A percentile compares a stretch with the other conserved stretches of the same genome.
Evolutionary conservation across 2,888 invertebrate species (phyloP).

Genomic region (Volucella inanis): DNA sequence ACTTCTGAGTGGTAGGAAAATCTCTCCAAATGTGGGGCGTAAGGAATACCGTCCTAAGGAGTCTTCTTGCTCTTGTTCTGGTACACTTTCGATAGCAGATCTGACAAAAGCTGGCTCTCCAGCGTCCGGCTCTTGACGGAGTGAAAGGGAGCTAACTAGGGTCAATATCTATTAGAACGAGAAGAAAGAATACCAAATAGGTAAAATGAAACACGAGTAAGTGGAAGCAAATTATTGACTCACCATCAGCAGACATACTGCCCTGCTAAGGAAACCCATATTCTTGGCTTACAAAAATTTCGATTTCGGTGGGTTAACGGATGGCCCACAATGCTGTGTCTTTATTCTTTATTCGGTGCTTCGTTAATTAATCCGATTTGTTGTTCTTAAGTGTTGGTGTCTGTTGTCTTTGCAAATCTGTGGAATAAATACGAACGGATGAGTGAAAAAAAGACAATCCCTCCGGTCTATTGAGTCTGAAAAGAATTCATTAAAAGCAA

Average conservation of each 20-base stretch:
- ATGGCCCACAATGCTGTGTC: constrained; percentile 53
- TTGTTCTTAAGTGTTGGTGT: constrained; percentile 13
- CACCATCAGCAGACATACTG: constrained; percentile 69
- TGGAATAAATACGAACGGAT: constrained; percentile 19
- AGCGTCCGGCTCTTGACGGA: constrained; percentile 71
- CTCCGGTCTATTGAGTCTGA: constrained; percentile 38
- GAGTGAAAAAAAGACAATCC: constrained; percentile 30
- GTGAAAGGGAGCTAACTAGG: constrained; percentile 18
- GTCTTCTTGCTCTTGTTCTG: constrained; percentile 76
- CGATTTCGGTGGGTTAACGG: constrained; percentile 67
- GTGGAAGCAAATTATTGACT: constrained; percentile 7
- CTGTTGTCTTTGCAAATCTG: constrained; percentile 46
- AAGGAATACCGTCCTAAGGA: constrained; percentile 77
- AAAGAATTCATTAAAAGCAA: constrained; percentile 52
- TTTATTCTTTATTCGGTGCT: constrained; percentile 11
- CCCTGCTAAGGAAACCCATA: constrained; percentile 68
- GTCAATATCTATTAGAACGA: constrained; percentile 41
- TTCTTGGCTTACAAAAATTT: constrained; percentile 39
- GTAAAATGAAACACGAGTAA: background rate
- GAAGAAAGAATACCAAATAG: constrained; percentile 10
- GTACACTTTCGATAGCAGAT: constrained; percentile 82
- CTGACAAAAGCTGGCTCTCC: constrained; percentile 80
- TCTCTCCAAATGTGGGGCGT: constrained; percentile 80
- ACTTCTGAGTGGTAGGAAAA: constrained; percentile 87
- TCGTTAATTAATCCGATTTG: constrained; percentile 55